Evolutionary conservation across 2,113 vertebrate species (phyloP).

Genomic region (Oreochromis aureus): DNA sequence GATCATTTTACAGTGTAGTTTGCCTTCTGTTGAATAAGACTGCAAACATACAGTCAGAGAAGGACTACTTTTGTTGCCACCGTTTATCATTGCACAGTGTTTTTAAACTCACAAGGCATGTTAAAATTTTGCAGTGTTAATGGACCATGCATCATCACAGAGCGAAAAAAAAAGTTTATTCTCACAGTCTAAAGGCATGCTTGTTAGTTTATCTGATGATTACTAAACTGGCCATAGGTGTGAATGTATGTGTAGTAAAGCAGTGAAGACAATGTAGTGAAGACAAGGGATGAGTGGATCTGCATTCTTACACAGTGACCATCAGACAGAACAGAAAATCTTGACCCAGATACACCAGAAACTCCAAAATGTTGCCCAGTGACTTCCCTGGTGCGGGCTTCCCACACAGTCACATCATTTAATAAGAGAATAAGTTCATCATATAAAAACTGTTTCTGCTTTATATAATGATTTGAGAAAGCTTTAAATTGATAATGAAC

Average conservation of each 20-base stretch:
- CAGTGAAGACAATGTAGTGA: background rate
- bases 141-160: background rate
- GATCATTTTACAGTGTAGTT: background rate
- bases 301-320: background rate
- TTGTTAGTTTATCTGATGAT: background rate
- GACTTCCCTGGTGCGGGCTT: background rate
- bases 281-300: background rate
- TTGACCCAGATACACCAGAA: background rate
- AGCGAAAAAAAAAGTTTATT: background rate
- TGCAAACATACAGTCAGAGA: background rate
- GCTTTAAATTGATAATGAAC: background rate
- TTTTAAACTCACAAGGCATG: background rate
- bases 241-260: background rate
- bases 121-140: fast-evolving
- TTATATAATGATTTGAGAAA: background rate
- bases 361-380: background rate
- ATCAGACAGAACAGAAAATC: background rate
- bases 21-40: background rate
- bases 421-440: background rate
- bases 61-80: background rate
- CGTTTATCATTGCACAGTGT: background rate
- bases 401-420: background rate
- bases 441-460: background rate
- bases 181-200: background rate
- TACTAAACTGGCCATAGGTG: background rate